A percentile compares a stretch with the other conserved stretches of the same genome.
Evolutionary conservation across 2,113 vertebrate species (phyloP).

Genomic region (Opisthocomus hoazin): DNA sequence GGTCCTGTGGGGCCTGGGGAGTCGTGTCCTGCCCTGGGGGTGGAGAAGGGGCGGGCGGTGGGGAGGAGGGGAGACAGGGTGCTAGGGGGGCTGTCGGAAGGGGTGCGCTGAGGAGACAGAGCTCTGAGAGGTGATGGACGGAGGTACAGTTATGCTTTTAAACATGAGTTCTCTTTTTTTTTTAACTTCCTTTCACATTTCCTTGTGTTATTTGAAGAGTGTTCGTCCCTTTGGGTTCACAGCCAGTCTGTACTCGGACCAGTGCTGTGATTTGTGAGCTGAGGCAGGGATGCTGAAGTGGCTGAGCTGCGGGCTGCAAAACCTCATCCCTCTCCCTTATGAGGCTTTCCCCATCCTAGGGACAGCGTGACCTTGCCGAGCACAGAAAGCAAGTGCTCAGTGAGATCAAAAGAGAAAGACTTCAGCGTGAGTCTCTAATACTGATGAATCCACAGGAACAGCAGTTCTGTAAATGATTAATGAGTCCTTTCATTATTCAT

Average conservation of each 20-base stretch:
- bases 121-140: accelerated
- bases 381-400: background rate
- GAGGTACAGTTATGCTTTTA: accelerated
- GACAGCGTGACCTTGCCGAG: background rate
- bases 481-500: slow-evolving; percentile 27
- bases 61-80: background rate
- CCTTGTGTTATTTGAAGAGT: background rate
- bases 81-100: background rate
- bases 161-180: background rate
- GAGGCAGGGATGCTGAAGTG: background rate
- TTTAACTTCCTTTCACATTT: background rate
- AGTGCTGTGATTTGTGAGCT: background rate
- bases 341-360: background rate
- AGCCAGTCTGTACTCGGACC: accelerated
- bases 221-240: accelerated
- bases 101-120: accelerated
- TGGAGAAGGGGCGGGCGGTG: too few species aligned
- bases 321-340: background rate
- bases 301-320: background rate
- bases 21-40: background rate
- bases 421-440: background rate
- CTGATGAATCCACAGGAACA: background rate
- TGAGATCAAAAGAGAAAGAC: background rate
- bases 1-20: background rate
- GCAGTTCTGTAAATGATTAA: slow-evolving; percentile 44